phyloP scores from a whole-genome alignment of 2,797 vertebrate species.

The Fratercula arctica region DNA sequence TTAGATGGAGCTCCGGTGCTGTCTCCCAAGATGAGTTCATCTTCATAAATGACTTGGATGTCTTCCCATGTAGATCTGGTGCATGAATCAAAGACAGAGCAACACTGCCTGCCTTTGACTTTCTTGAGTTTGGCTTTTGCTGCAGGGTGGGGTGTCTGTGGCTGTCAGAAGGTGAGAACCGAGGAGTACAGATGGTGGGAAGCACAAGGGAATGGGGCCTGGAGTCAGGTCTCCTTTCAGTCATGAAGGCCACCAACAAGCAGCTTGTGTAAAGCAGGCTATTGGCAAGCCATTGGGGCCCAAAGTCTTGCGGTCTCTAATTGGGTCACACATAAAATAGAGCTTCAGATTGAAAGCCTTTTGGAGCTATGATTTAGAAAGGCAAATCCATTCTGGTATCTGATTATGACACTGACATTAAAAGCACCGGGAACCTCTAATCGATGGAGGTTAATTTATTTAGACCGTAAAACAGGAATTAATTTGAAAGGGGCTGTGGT shows the following conservation, averaged over 20 bases:
- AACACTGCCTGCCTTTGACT: background rate
- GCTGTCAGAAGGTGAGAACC: background rate
- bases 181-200: background rate
- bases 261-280: background rate
- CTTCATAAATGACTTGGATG: background rate
- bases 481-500: conserved; percentile 14
- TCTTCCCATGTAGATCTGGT: background rate
- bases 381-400: conserved; percentile 46
- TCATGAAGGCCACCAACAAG: background rate
- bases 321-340: conserved; percentile 11
- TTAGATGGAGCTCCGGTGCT: background rate
- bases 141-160: background rate
- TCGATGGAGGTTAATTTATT: conserved; percentile 62
- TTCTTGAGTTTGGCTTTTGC: background rate
- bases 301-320: background rate
- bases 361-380: conserved; percentile 63
- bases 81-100: background rate
- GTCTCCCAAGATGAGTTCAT: background rate
- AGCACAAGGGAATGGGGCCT: background rate
- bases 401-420: conserved; percentile 60
- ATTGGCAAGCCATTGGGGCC: background rate
- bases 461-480: conserved; percentile 50
- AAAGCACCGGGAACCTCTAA: conserved; percentile 34
- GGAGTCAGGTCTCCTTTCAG: background rate
- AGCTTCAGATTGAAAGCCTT: conserved; percentile 21